These are phyloP conservation scores for Stichopus chloronotus DNA, from an alignment of 35 echinoderm and acorn worm genomes.

Conservation along the genomic window DNA sequence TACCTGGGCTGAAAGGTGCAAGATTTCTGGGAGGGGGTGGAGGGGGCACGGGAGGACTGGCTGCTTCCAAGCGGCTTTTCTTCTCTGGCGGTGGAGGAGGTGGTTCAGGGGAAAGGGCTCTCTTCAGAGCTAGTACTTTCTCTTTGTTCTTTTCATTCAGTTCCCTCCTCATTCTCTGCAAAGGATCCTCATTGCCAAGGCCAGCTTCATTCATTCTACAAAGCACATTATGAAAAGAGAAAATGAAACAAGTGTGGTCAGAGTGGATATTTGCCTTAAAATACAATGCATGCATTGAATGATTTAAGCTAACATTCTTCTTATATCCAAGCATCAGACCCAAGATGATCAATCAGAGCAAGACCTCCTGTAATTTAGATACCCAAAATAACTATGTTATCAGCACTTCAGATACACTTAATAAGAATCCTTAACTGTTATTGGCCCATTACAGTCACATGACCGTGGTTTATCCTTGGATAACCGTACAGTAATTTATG, in stretches of 20 bases:
- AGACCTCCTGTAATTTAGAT: too few species aligned
- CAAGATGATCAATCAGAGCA: too few species aligned
- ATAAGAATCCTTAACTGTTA: too few species aligned
- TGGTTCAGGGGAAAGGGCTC: conserved; percentile 85
- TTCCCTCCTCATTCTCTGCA: conserved; percentile 75
- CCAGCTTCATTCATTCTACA: conserved; percentile 6
- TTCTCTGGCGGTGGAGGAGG: conserved; percentile 85
- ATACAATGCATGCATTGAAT: not conserved
- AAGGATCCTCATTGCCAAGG: conserved; percentile 53
- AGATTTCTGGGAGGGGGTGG: conserved; percentile 43
- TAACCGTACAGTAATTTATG: too few species aligned
- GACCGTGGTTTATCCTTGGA: too few species aligned
- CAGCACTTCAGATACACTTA: too few species aligned
- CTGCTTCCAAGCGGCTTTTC: conserved; percentile 44
- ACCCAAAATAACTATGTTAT: too few species aligned
- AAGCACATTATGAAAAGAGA: not conserved
- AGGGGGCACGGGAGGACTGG: conserved; percentile 25
- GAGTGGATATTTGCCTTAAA: not conserved
- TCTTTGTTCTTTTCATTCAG: conserved; percentile 86
- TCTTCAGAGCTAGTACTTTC: conserved; percentile 77
- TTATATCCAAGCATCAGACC: not conserved
- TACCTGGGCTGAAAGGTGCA: conserved; percentile 20
- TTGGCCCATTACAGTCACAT: too few species aligned
- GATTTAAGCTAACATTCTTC: not conserved
- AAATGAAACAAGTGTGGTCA: not conserved